Conservation (phyloP, 2,797 vertebrate genomes). For the Triplophysa yarkandensis region DNA sequence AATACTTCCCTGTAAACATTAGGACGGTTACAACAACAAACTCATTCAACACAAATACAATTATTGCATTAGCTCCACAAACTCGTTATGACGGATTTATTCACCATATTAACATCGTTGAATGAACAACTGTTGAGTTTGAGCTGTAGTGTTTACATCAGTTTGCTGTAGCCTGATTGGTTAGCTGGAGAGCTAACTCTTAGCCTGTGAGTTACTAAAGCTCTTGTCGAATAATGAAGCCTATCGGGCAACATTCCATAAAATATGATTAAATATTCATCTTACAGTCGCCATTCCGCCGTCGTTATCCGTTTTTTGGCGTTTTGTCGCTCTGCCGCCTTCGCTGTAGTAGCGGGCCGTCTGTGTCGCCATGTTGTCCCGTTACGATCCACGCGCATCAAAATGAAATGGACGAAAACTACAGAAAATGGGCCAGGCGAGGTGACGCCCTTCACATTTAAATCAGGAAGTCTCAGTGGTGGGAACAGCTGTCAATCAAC, state of each 20-base stretch:
- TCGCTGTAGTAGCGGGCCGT: conserved; percentile 89
- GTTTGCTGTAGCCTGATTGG: conserved; percentile 7
- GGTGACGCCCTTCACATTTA: conserved; percentile 9
- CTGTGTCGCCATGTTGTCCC: conserved; percentile 82
- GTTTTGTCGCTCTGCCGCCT: conserved; percentile 89
- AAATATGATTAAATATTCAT: background rate
- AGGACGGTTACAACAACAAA: background rate
- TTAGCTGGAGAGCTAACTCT: conserved; percentile 22
- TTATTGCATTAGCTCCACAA: background rate
- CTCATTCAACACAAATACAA: background rate
- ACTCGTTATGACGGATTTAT: background rate
- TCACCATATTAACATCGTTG: background rate
- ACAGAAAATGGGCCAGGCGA: conserved; percentile 27
- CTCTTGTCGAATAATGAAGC: background rate
- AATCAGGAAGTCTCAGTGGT: background rate
- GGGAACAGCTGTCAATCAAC: background rate
- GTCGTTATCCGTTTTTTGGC: conserved; percentile 89
- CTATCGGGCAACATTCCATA: background rate
- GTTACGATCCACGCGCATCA: conserved; percentile 58
- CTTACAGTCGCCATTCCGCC: conserved; percentile 71
- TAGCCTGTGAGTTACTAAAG: background rate
- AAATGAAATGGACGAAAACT: conserved; percentile 55
- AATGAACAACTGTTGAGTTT: background rate
- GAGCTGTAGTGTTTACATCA: background rate
- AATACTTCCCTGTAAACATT: background rate